These are phyloP conservation scores for Cassiopea andromeda DNA, from an alignment of 30 jellyfish, hydroid and myxozoan species.

Conservation along the genomic window DNA sequence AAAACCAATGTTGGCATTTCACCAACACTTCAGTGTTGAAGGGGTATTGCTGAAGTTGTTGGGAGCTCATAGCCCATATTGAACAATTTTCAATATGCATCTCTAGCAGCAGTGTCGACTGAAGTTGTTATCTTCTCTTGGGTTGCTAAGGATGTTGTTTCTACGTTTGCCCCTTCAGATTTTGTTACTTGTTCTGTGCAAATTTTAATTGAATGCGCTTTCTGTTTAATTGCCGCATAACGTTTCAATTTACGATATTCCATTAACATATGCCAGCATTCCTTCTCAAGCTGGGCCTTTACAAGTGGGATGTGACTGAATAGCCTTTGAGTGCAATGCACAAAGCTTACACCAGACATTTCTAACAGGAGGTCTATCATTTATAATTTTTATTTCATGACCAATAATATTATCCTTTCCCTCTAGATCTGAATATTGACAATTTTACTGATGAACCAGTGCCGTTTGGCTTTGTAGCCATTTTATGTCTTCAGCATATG, in stretches of 20 bases:
- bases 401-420: neutral
- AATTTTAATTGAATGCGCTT: conserved; percentile 22
- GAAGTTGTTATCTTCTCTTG: conserved; percentile 18
- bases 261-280: conserved; percentile 18
- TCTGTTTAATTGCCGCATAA: neutral
- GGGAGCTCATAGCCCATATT: conserved; percentile 40
- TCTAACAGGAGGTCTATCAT: neutral
- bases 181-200: conserved; percentile 25
- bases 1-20: conserved; percentile 42
- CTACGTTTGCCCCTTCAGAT: conserved; percentile 14
- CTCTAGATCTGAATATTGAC: neutral
- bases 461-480: neutral
- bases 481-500: neutral
- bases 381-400: neutral
- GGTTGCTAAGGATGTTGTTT: conserved; percentile 12
- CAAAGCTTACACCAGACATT: neutral
- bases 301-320: conserved; percentile 5
- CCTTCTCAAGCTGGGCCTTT: conserved; percentile 44
- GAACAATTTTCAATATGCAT: conserved; percentile 13
- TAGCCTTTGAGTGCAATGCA: neutral
- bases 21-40: conserved; percentile 36
- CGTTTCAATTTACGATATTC: conserved; percentile 28
- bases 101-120: conserved; percentile 27
- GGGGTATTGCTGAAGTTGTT: conserved; percentile 32
- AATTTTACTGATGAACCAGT: neutral